Evolutionary conservation across 2,797 vertebrate species (phyloP).

Genomic region (Cynodonichthys magdalenae): DNA sequence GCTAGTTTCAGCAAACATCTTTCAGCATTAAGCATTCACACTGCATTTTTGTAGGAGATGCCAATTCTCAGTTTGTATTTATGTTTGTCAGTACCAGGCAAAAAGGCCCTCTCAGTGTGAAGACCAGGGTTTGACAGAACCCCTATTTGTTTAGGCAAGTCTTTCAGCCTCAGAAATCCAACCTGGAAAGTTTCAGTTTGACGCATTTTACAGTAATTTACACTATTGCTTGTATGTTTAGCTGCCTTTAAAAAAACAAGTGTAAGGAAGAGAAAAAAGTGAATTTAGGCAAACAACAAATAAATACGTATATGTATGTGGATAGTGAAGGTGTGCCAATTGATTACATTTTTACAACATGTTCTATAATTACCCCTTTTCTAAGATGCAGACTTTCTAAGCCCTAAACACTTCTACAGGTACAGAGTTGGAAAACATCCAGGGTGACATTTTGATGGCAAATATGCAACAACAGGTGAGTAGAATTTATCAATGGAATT

Average conservation of each 20-base stretch:
- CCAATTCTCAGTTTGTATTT: slow-evolving; percentile 28
- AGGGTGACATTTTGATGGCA: slow-evolving; percentile 3
- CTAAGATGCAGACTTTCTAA: neutral
- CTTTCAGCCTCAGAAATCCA: neutral
- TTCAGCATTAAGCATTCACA: too few species aligned
- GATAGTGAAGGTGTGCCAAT: slow-evolving; percentile 8
- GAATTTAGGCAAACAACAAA: neutral
- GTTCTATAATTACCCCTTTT: slow-evolving; percentile 13
- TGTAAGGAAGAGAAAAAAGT: neutral
- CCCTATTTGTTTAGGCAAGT: slow-evolving; percentile 11
- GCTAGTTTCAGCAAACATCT: too few species aligned
- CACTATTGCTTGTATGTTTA: neutral
- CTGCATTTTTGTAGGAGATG: too few species aligned
- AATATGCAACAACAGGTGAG: neutral
- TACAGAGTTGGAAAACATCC: slow-evolving; percentile 21
- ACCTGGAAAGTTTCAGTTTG: neutral
- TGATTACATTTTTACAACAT: slow-evolving; percentile 26
- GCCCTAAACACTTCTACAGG: slow-evolving; percentile 38
- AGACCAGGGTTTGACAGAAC: neutral
- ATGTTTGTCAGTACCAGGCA: slow-evolving; percentile 46
- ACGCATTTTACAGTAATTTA: neutral
- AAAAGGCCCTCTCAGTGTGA: slow-evolving; percentile 24
- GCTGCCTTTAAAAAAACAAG: neutral
- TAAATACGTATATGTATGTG: neutral
- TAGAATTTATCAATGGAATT: neutral